Evolutionary conservation across 2,888 invertebrate species (phyloP), one percentile per base, ranked within the genome.

Genomic region (Xestia ashworthii): DNA sequence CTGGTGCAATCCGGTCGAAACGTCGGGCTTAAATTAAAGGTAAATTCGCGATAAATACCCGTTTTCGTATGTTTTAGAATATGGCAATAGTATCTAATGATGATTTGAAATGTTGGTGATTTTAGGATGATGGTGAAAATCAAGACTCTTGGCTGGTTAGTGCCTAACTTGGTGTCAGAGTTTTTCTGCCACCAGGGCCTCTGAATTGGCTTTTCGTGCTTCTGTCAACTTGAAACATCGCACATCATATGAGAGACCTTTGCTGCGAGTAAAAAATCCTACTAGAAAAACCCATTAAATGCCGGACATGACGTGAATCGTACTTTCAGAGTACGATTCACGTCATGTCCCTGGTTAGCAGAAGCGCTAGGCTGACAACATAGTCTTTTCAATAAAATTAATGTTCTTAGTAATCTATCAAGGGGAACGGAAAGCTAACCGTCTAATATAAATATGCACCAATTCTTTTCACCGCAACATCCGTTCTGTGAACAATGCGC

Each of bases 401-500:
- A 46, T 50, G 66, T 66, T 69, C 58, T 11, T n/a, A 41, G 25
- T 55, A 60, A 41, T 53, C 16, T 58, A 58, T 81, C 77, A 69
- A 74, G 62, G 41, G 2, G 70, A 75, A 76, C 70, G 12, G 82
- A 86, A 79, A 79, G 86, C 79, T 58, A 71, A 73, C 78, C 44
- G 58, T 78, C 46, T 64, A 70, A 75, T 78, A 82, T 60, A 82
- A 84, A 84, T 83, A 22, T 65, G 8, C 50, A 16, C 25, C 44
- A 25, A 73, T 81, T 76, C 48, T 72, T 73, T 71, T 48, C 25
- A 66, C 22, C 71, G 76, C 78, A 84, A 87, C 79, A 87, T 83
- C 85, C 84, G 87, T 46, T 73, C 25, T 19, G 46, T 3, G 32
- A 71, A 84, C 80, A 83, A 80, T 83, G 74, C 75, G 81, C 73